Base-by-base conservation (phyloP, 2,888 invertebrate species). In the Crematogaster levior region DNA sequence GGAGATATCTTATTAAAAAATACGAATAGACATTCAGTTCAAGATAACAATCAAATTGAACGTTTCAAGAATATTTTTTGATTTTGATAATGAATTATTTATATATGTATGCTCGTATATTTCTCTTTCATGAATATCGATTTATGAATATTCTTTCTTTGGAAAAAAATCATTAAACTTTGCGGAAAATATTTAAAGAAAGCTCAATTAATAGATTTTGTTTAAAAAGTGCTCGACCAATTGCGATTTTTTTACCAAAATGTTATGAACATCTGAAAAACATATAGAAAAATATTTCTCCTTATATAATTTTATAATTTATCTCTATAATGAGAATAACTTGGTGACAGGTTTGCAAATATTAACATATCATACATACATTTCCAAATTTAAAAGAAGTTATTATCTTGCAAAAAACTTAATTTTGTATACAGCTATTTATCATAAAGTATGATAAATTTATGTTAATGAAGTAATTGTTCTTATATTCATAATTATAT, bases 341-440 rank as follows among this genome's bases (percentile, higher is more conserved):
- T 3, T 15, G 3, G 5, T 70, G 18, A 21, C 58, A 27, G 3
- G 24, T 43, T 61, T 61, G 46, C 34, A 46, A 48, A n/a, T 74
- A 60, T 9, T 21, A 70, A n/a, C n/a, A 30, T 34, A 61, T 61
- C 18, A 34, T 21, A 0, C 43, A 34, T 18, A 73, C 18, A 24
- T 73, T 58, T n/a, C 12, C 18, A 18, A 61, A n/a, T 43, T 21
- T 30, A 18, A 34, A 34, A 46, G 51, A 21, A 30, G 48, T 66
- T 24, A 56, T 83, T n/a, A 24, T 60, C 21, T 77, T 21, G 21
- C 5, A 30, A 5, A 7, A 21, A 73, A 82, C 79, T 88, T 80
- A 80, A 89, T 85, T 83, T 61, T 46, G 34, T 51, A 70, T n/a
- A 46, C 56, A 10, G 34, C 9, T 82, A 58, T 81, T 81, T 73